Evolutionary conservation across 2,797 vertebrate genomes (phyloP).

Genomic region (Sebastes cheni): DNA sequence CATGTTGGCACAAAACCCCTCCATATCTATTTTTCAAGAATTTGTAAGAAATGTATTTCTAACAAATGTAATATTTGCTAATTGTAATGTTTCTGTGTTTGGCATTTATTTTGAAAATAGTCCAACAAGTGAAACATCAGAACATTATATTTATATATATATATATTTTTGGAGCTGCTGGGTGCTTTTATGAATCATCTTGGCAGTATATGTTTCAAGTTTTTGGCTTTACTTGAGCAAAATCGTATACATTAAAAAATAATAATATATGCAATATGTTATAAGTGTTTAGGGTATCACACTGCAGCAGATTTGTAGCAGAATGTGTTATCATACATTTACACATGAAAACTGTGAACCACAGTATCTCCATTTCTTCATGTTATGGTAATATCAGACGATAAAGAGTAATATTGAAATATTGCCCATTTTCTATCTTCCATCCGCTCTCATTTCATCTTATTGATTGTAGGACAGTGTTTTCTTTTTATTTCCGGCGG

Average conservation of each 20-base stretch:
- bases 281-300: slow-evolving; percentile 27
- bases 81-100: background rate
- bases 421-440: slow-evolving; percentile 14
- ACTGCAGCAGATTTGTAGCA: slow-evolving; percentile 38
- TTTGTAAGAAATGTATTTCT: background rate
- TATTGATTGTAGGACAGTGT: slow-evolving; percentile 21
- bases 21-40: background rate
- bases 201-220: slow-evolving; percentile 23
- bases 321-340: slow-evolving; percentile 56
- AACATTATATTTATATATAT: background rate
- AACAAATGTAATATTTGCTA: too few species aligned
- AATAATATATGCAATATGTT: slow-evolving; percentile 7
- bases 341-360: slow-evolving; percentile 43
- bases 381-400: slow-evolving; percentile 18
- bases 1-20: background rate
- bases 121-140: background rate
- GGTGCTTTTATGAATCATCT: slow-evolving; percentile 27
- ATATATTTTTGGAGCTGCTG: background rate
- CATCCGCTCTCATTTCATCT: slow-evolving; percentile 30
- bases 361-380: slow-evolving; percentile 2
- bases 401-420: slow-evolving; percentile 30
- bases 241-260: background rate
- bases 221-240: slow-evolving; percentile 2
- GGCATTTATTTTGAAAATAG: background rate
- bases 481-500: slow-evolving; percentile 41